Conservation (phyloP, 2,797 vertebrate genomes). For the Sarcophilus harrisii region DNA sequence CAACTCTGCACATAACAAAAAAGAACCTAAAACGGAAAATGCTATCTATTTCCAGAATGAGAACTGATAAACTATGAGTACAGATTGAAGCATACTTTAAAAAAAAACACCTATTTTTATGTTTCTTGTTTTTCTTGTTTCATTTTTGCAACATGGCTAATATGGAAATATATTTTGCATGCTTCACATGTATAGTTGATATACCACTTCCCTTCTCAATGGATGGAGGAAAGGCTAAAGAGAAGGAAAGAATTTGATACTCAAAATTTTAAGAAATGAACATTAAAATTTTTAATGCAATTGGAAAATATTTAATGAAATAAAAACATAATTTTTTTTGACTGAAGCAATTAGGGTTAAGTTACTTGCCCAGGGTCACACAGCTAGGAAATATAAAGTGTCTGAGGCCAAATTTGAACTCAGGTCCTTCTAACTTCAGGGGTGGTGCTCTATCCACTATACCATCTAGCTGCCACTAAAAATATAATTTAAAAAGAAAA, state of each 20-base stretch:
- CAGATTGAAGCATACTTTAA: neutral
- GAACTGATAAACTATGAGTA: neutral
- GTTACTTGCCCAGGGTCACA: too few species aligned
- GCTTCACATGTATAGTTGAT: neutral
- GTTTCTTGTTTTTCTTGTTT: neutral
- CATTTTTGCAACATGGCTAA: neutral
- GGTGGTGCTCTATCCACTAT: too few species aligned
- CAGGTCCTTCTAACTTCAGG: too few species aligned
- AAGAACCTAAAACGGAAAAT: neutral
- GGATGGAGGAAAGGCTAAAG: neutral
- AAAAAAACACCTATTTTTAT: neutral
- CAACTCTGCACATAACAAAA: neutral
- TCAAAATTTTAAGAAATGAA: neutral
- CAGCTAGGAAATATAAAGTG: too few species aligned
- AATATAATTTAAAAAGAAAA: neutral
- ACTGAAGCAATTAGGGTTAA: too few species aligned
- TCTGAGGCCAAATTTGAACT: too few species aligned
- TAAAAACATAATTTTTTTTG: too few species aligned
- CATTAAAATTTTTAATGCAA: neutral
- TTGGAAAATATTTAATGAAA: neutral
- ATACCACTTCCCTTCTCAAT: neutral
- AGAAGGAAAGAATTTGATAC: neutral
- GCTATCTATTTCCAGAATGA: neutral
- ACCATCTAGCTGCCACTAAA: too few species aligned
- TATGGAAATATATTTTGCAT: neutral